These are phyloP conservation scores for Sinocyclocheilus anshuiensis DNA, from an alignment of 2,113 vertebrate genomes.

Conservation along the genomic window DNA sequence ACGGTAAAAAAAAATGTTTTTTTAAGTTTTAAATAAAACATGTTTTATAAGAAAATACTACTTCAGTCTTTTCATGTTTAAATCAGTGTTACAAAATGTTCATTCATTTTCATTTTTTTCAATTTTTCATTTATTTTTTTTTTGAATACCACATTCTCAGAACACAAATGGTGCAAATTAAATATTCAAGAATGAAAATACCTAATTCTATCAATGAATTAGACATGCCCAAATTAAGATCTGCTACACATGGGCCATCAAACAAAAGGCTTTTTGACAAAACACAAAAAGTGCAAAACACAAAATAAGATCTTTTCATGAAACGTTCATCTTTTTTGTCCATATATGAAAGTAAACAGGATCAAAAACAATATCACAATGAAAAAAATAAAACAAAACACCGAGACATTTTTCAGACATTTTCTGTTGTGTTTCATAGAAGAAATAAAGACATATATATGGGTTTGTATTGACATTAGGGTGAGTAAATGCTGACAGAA, in stretches of 20 bases:
- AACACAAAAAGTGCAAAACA: background rate
- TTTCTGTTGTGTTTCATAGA: background rate
- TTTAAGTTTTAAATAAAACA: no score
- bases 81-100: background rate
- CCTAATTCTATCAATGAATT: background rate
- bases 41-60: background rate
- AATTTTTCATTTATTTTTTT: no score
- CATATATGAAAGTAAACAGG: background rate
- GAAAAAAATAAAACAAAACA: no score
- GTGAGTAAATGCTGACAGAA: background rate
- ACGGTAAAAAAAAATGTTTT: no score
- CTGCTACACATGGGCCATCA: background rate
- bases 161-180: no score
- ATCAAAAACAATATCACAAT: background rate
- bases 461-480: background rate
- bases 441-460: background rate
- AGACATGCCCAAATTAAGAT: background rate
- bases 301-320: background rate
- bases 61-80: background rate
- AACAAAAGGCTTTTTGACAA: background rate
- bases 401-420: background rate
- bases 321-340: background rate
- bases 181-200: no score
- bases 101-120: no score
- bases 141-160: no score